phyloP scores from a whole-genome alignment of 2,888 invertebrate genomes.

The Oasisia sp. region DNA sequence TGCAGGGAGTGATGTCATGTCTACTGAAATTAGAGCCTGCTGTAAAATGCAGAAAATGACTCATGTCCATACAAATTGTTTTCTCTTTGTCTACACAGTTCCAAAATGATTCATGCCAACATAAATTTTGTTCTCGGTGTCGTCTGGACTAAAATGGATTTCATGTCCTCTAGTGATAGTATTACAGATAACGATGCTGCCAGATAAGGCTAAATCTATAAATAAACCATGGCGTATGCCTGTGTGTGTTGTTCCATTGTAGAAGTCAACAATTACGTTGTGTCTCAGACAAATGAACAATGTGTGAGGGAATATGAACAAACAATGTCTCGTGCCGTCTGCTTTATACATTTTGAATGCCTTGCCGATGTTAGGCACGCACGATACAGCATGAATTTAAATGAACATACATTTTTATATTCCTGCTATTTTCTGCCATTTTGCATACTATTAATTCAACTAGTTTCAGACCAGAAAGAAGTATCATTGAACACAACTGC shows the following conservation, averaged over 20 bases:
- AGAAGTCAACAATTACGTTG: background rate
- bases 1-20: background rate
- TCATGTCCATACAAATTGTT: background rate
- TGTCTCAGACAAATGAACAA: background rate
- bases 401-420: too few relatives aligned
- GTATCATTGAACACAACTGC: too few relatives aligned
- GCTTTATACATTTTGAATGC: background rate
- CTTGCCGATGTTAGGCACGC: background rate
- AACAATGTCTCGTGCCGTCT: background rate
- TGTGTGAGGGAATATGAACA: background rate
- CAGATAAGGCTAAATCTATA: conserved; percentile 5
- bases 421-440: too few relatives aligned
- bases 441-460: too few relatives aligned
- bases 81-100: background rate
- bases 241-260: background rate
- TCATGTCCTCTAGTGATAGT: background rate
- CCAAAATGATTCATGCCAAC: background rate
- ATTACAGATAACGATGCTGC: background rate
- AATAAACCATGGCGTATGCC: background rate
- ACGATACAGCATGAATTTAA: background rate
- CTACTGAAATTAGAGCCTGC: background rate
- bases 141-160: background rate
- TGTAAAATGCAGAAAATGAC: background rate
- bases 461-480: too few relatives aligned
- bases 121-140: background rate